Percentiles rank a stretch among this genome's conserved stretches.
Evolutionary conservation across 2,113 vertebrate species (phyloP).

Genomic region (Trogon melanurus): DNA sequence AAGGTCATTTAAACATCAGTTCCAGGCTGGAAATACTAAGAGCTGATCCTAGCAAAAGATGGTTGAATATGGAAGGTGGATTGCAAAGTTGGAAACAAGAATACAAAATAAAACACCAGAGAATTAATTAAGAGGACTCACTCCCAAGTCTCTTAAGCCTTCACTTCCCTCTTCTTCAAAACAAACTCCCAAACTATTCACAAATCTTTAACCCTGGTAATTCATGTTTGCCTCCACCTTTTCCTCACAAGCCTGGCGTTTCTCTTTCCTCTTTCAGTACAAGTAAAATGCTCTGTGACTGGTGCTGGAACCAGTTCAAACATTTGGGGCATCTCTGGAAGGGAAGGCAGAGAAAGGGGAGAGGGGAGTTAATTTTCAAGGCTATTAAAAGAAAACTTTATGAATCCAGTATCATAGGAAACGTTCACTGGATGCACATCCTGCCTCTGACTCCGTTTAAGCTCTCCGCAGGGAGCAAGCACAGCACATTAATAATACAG

Average conservation of each 20-base stretch:
- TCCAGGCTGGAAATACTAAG: background rate
- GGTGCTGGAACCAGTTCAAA: conserved; percentile 1
- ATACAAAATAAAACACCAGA: background rate
- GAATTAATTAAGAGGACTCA: background rate
- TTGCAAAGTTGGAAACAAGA: background rate
- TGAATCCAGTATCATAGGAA: conserved; percentile 17
- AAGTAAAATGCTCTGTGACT: background rate
- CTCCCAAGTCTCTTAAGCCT: background rate
- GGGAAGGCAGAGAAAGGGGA: background rate
- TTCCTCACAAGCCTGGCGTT: background rate
- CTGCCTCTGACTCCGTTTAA: conserved; percentile 31
- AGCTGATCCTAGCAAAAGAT: background rate
- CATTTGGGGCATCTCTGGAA: background rate
- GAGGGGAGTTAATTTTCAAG: conserved; percentile 3
- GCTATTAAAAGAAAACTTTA: background rate
- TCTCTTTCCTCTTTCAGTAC: background rate
- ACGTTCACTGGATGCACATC: conserved; percentile 39
- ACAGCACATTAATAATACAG: conserved; percentile 19
- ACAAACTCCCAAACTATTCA: background rate
- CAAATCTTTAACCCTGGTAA: background rate
- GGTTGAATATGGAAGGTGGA: background rate
- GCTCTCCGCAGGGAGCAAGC: conserved; percentile 14
- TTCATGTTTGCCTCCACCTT: background rate
- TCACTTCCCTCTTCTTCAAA: background rate
- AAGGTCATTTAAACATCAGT: background rate